Conservation (phyloP, 92 coral and sea anemone genomes). For the Umimayanthus kanabou region DNA sequence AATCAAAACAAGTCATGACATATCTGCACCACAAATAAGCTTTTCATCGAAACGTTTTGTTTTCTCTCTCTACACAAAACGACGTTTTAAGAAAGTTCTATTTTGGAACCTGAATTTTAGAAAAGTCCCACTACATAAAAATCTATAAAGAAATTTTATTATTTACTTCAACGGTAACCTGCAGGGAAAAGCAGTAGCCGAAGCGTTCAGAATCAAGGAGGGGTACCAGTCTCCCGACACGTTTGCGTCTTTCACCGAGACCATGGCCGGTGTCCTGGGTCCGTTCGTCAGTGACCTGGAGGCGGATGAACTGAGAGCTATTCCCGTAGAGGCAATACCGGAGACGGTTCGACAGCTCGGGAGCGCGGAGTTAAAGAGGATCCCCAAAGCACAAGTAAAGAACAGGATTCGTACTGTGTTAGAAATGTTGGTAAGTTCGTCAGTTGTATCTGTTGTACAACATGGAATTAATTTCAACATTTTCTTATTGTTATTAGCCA, state of each 20-base stretch:
- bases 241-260: slow-evolving; percentile 24
- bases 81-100: too few species aligned
- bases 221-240: slow-evolving; percentile 8
- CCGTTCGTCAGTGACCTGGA: slow-evolving; percentile 58
- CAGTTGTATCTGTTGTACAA: background rate
- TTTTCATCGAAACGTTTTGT: too few species aligned
- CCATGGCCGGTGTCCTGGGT: slow-evolving; percentile 56
- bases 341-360: slow-evolving; percentile 77
- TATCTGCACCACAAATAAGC: too few species aligned
- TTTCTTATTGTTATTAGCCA: background rate
- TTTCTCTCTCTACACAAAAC: too few species aligned
- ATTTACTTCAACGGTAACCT: background rate
- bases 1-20: too few species aligned
- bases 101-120: background rate
- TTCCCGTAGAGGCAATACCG: slow-evolving; percentile 51
- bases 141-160: background rate
- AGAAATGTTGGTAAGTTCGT: slow-evolving; percentile 60
- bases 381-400: slow-evolving; percentile 53
- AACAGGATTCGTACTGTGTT: slow-evolving; percentile 49
- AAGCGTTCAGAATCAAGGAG: slow-evolving; percentile 5
- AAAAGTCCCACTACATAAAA: background rate
- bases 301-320: slow-evolving; percentile 44
- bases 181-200: slow-evolving; percentile 23
- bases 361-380: slow-evolving; percentile 41
- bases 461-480: background rate